A percentile compares a stretch with the other conserved stretches of the same genome.
phyloP scores from a whole-genome alignment of 37 sponge, comb jelly and placozoan species.

The Crambe crambe region DNA sequence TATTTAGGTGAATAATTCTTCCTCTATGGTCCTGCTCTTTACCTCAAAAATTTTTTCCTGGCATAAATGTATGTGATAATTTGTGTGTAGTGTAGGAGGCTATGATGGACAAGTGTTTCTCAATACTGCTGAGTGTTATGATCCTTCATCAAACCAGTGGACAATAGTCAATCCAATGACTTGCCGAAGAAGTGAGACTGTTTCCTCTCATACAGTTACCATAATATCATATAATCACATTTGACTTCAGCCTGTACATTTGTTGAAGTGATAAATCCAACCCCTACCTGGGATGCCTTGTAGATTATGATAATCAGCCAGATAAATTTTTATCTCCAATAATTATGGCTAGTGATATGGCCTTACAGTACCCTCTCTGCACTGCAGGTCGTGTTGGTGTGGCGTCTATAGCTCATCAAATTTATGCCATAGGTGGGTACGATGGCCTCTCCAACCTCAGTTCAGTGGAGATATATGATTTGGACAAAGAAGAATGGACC shows the following conservation, averaged over 20 bases:
- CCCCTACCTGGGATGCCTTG: too few species aligned
- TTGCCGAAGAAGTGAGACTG: conserved; percentile 50
- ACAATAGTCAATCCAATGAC: conserved; percentile 27
- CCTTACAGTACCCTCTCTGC: too few species aligned
- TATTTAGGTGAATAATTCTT: conserved; percentile 29
- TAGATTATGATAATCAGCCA: too few species aligned
- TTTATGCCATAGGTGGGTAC: conserved; percentile 72
- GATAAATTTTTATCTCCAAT: too few species aligned
- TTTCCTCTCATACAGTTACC: too few species aligned
- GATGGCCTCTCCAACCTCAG: conserved; percentile 63
- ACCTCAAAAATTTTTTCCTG: too few species aligned
- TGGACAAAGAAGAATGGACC: conserved; percentile 44
- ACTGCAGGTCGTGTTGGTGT: conserved; percentile 71
- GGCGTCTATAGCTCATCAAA: conserved; percentile 40
- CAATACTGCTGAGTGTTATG: conserved; percentile 52
- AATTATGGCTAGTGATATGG: too few species aligned
- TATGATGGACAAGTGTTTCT: conserved; percentile 62
- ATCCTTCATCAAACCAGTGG: conserved; percentile 38
- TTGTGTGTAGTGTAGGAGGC: conserved; percentile 46
- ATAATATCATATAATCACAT: too few species aligned
- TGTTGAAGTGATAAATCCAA: too few species aligned
- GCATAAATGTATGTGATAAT: too few species aligned
- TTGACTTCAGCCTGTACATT: too few species aligned
- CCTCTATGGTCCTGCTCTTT: too few species aligned
- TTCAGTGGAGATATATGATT: conserved; percentile 54